Conservation (phyloP, 2,113 vertebrate species). For the Chlamydotis undulata region DNA sequence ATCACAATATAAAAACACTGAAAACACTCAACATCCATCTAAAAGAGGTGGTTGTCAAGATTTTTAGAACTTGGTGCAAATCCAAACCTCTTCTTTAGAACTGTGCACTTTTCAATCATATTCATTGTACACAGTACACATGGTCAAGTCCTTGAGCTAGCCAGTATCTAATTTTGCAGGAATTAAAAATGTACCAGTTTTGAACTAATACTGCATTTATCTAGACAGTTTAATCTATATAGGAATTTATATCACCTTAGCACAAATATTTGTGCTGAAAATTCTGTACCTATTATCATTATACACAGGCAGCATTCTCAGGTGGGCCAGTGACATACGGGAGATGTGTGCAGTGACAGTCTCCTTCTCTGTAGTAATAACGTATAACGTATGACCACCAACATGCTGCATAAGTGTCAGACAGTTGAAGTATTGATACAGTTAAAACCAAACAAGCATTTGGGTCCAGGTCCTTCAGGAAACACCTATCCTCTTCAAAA, state of each 20-base stretch:
- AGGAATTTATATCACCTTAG: background rate
- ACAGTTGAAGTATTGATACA: background rate
- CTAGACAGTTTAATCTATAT: background rate
- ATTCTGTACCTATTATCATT: background rate
- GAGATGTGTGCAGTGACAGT: background rate
- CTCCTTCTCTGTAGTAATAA: background rate
- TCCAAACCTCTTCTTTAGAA: background rate
- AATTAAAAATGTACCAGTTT: background rate
- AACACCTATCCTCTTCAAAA: background rate
- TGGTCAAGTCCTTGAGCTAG: background rate
- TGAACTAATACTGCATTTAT: background rate
- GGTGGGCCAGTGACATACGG: background rate
- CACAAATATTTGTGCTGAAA: background rate
- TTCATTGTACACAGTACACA: background rate
- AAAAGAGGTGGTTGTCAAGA: background rate
- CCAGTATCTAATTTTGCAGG: background rate
- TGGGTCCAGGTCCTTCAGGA: background rate
- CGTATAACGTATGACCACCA: background rate
- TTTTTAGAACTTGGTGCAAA: background rate
- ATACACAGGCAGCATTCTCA: background rate
- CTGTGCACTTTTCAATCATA: background rate
- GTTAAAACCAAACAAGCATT: background rate
- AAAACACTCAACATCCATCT: background rate
- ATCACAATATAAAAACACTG: background rate
- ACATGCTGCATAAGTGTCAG: background rate